Percentiles rank a stretch among this genome's conserved stretches.
Evolutionary conservation across 2,797 vertebrate genomes (phyloP).

Genomic region (Lepilemur septentrionalis): DNA sequence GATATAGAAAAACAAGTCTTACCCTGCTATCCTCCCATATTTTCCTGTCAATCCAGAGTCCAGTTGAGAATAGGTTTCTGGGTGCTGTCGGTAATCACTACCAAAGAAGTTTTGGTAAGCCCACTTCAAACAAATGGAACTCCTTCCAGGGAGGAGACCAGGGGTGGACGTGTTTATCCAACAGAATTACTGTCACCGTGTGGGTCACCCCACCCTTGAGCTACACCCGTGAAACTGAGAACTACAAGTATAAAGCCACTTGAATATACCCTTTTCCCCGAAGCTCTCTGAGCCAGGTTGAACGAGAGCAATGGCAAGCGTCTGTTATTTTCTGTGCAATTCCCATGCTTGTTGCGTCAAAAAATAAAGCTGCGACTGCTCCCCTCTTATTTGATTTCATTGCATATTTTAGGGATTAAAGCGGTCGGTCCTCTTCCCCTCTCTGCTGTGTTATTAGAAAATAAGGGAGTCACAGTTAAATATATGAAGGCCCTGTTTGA

Average conservation of each 20-base stretch:
- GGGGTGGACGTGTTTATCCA: not conserved
- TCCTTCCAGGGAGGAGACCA: not conserved
- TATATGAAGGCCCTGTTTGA: not conserved
- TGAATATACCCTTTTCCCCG: not conserved
- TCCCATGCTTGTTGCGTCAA: not conserved
- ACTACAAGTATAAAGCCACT: not conserved
- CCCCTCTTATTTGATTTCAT: not conserved
- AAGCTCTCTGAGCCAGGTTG: not conserved
- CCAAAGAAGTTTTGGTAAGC: not conserved
- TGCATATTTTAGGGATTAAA: not conserved
- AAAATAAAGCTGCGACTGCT: not conserved
- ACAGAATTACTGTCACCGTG: not conserved
- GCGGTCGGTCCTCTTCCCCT: not conserved
- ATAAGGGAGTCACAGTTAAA: not conserved
- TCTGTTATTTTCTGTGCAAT: not conserved
- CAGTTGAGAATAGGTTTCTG: not conserved
- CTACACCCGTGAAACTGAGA: not conserved
- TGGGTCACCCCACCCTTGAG: not conserved
- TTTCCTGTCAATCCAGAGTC: not conserved
- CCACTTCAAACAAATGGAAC: not conserved
- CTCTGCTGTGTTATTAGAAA: slow-evolving; percentile 2
- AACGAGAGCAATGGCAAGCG: not conserved
- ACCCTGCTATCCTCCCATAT: not conserved
- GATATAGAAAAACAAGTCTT: not conserved
- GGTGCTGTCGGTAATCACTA: not conserved